Percentiles rank a stretch among this genome's conserved stretches.
Evolutionary conservation across 2,888 invertebrate species (phyloP).

Genomic region (Lottia scabra): DNA sequence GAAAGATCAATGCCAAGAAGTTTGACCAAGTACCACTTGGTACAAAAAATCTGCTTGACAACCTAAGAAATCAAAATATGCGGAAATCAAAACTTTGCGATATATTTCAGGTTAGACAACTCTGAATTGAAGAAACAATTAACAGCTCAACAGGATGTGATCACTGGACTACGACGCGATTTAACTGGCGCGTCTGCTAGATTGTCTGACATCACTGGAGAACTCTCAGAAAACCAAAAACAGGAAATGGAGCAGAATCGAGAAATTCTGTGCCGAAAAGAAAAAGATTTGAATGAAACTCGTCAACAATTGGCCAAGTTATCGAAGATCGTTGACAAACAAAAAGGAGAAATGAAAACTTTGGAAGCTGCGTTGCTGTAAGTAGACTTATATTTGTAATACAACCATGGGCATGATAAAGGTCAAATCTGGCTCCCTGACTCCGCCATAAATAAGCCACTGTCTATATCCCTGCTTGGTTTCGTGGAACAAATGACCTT

Average conservation of each 20-base stretch:
- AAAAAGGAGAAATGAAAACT: conserved; percentile 59
- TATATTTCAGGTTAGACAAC: conserved; percentile 58
- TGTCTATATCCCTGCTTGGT: too few relatives aligned
- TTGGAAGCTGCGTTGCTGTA: conserved; percentile 57
- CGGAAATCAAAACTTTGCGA: too few relatives aligned
- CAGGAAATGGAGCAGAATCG: conserved; percentile 64
- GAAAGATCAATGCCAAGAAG: too few relatives aligned
- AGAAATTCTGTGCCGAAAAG: conserved; percentile 49
- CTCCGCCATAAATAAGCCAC: too few relatives aligned
- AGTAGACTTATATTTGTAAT: conserved; percentile 10
- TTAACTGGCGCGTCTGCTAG: conserved; percentile 66
- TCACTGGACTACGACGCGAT: conserved; percentile 64
- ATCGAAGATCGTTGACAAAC: conserved; percentile 66
- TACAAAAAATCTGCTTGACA: too few relatives aligned
- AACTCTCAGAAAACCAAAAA: conserved; percentile 68
- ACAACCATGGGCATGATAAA: too few relatives aligned
- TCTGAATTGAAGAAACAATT: conserved; percentile 60
- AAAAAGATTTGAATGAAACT: conserved; percentile 60
- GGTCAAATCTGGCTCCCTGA: too few relatives aligned
- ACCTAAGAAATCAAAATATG: too few relatives aligned
- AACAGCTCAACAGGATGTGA: conserved; percentile 63
- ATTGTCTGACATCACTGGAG: conserved; percentile 67
- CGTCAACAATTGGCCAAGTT: conserved; percentile 67
- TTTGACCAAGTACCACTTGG: too few relatives aligned
- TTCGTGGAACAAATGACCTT: too few relatives aligned